Percentiles rank a stretch among this genome's conserved stretches.
phyloP scores from a whole-genome alignment of 1,140 invertebrate species.

The Araneus ventricosus region DNA sequence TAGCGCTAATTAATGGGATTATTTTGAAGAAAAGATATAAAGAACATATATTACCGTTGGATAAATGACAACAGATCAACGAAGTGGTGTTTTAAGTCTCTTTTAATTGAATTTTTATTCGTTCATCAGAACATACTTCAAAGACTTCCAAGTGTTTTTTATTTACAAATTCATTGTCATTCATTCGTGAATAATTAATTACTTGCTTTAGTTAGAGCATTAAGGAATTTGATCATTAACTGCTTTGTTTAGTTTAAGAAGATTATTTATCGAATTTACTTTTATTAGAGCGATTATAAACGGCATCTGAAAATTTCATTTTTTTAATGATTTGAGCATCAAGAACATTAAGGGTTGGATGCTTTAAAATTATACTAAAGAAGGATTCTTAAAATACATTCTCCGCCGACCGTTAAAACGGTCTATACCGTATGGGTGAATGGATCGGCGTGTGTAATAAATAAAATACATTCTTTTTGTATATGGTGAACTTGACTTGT shows the following conservation, averaged over 20 bases:
- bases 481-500: no score
- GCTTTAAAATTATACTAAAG: no score
- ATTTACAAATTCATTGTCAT: background rate
- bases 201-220: background rate
- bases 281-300: background rate
- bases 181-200: background rate
- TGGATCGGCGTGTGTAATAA: no score
- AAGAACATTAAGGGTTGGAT: no score
- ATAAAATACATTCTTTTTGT: no score
- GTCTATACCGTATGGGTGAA: no score
- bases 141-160: background rate
- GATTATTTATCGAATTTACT: background rate
- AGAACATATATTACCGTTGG: background rate
- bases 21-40: background rate
- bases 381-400: no score
- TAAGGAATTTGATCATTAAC: background rate
- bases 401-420: no score
- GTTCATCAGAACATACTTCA: background rate
- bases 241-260: background rate
- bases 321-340: no score
- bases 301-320: background rate
- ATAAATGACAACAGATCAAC: background rate
- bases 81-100: slow-evolving; percentile 1
- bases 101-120: slow-evolving; percentile 8
- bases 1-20: background rate